Evolutionary conservation across 1,140 invertebrate species (phyloP).

Genomic region (Aphelinus atriplicis): DNA sequence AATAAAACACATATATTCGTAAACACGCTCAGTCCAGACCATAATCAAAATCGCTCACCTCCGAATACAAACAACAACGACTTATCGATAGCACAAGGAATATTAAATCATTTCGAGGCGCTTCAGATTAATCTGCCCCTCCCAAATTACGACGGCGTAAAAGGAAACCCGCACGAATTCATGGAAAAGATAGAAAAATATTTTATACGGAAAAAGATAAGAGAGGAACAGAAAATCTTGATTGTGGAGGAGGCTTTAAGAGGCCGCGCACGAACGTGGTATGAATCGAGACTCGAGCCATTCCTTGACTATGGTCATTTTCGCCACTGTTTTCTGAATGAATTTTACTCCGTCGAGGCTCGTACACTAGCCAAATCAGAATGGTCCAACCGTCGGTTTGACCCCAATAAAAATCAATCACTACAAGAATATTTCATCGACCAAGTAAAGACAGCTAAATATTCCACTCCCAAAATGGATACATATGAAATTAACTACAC

Average conservation of each 20-base stretch:
- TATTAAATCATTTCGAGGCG: background rate
- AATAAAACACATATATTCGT: background rate
- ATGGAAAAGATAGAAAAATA: slow-evolving; percentile 8
- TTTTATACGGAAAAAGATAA: slow-evolving; percentile 1
- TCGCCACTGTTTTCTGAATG: background rate
- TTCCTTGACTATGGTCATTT: background rate
- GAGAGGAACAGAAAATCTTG: background rate
- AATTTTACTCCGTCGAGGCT: background rate
- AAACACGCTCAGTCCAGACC: no score
- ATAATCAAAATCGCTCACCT: no score
- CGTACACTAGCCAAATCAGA: background rate
- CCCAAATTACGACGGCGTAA: background rate
- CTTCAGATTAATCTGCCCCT: background rate
- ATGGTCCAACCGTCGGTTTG: background rate
- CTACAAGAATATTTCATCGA: background rate
- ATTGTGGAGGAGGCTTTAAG: background rate
- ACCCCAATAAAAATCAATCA: background rate
- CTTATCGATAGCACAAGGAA: background rate
- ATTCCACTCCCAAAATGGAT: no score
- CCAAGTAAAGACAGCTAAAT: no score
- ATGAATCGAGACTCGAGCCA: background rate
- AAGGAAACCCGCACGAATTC: background rate
- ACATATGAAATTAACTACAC: background rate
- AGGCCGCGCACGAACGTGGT: background rate
- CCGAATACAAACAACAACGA: no score